A percentile compares a stretch with the other conserved stretches of the same genome.
These are phyloP conservation scores for Drosophila santomea DNA, from an alignment of 1,140 invertebrate species.

Conservation along the genomic window DNA sequence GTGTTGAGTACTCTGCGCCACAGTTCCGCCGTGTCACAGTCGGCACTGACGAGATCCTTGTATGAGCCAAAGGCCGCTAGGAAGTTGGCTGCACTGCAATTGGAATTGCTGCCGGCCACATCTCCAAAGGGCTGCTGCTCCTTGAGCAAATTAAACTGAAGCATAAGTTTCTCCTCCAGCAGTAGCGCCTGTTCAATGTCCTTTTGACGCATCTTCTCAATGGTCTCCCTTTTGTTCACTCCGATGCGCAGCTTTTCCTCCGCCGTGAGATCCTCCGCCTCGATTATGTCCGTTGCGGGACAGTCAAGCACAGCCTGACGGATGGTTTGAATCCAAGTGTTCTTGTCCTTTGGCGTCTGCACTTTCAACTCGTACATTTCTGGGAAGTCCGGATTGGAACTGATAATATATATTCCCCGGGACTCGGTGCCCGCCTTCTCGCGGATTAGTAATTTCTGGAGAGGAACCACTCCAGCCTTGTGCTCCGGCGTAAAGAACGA, in stretches of 20 bases:
- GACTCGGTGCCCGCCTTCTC: conserved; percentile 96
- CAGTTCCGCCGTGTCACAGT: conserved; percentile 88
- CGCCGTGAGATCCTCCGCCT: conserved; percentile 87
- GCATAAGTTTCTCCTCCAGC: conserved; percentile 94
- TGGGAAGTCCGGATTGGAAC: conserved; percentile 92
- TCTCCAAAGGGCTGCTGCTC: conserved; percentile 68
- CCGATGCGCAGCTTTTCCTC: conserved; percentile 91
- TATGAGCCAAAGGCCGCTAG: conserved; percentile 85
- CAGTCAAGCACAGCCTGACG: conserved; percentile 90
- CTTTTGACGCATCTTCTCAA: conserved; percentile 92
- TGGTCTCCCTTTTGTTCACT: conserved; percentile 89
- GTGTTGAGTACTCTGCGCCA: conserved; percentile 90
- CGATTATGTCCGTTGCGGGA: conserved; percentile 87
- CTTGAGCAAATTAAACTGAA: conserved; percentile 92
- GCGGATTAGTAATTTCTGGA: conserved; percentile 95
- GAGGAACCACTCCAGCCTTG: conserved; percentile 94
- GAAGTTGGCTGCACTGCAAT: conserved; percentile 74
- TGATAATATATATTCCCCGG: conserved; percentile 94
- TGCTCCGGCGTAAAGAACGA: conserved; percentile 94
- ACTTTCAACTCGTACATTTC: conserved; percentile 98
- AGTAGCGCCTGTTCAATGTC: conserved; percentile 93
- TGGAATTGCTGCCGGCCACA: conserved; percentile 18
- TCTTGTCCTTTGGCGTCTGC: conserved; percentile 94
- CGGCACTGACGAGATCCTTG: conserved; percentile 86
- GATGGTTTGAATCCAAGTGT: conserved; percentile 94